Base-by-base conservation (phyloP, 1,140 invertebrate genomes). In the Centruroides sculpturatus region DNA sequence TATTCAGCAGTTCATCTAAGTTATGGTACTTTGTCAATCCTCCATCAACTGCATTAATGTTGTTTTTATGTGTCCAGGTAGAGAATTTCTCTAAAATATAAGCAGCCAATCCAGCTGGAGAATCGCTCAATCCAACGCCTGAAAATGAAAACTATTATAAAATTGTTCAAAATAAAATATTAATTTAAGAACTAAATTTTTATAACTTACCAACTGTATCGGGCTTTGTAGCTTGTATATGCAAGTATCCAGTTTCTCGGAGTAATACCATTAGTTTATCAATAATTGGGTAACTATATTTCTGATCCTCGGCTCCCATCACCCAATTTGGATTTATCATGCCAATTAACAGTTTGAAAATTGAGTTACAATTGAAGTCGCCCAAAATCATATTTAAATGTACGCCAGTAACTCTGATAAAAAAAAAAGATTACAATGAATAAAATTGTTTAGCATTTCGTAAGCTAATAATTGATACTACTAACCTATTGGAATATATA, bases 191-290 rank as follows among this genome's bases (percentile, higher is more conserved):
- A 68, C 66, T n/a, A 59, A 36, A n/a, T 53, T 34, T 56, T n/a
- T 60, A 6, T 47, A 13, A 51, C 73, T 71, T 75, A 86, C 86
- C 89, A 60, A 94, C 76, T 11, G 92, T 95, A 70, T 95, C 90
- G 8, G 92, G 92, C 72, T 92, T 93, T 0, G 87, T 90, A 3
- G 86, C 78, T 74, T 95, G 91, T 47, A 94, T 72, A 69, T 91
- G 66, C n/a, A 68, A 61, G 48, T 94, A 94, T 10, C 89, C 92
- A 52, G 71, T 71, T 73, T 92, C 89, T 66, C 56, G 41, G 3
- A 41, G 5, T 41, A 41, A 41, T 8, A 81, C 75, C 0, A 89
- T 9, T 0, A 87, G 3, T 55, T 59, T 60, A 4, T 55, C 53
- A 7, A 80, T 77, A 2, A 51, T 11, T 11, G 50, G 23, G 10